A percentile compares a stretch with the other conserved stretches of the same genome.
phyloP scores from a whole-genome alignment of 2,113 vertebrate species.

The Sialia sialis region DNA sequence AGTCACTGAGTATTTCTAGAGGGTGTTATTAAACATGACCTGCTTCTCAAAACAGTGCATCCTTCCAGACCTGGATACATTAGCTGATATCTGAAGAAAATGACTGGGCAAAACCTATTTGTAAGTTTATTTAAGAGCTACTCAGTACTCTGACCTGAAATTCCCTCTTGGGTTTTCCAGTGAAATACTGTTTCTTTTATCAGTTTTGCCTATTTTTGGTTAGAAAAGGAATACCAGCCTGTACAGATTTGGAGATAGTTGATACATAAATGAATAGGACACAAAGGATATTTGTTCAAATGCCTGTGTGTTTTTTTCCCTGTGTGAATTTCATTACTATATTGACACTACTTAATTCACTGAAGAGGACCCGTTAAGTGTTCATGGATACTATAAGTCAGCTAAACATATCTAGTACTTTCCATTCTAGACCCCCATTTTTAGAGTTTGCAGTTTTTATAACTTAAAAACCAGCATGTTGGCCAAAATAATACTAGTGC shows the following conservation, averaged over 20 bases:
- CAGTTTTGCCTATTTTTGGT: neutral
- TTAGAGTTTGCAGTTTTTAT: neutral
- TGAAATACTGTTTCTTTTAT: neutral
- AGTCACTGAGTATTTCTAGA: slow-evolving; percentile 1
- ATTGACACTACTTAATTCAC: neutral
- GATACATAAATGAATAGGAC: neutral
- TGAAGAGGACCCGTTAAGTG: neutral
- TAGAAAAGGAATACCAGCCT: neutral
- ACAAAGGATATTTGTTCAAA: neutral
- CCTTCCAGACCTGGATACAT: neutral
- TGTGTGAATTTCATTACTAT: neutral
- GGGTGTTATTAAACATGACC: slow-evolving; percentile 37
- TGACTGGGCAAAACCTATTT: neutral
- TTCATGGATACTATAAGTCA: neutral
- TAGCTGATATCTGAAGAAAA: neutral
- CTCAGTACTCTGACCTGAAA: neutral
- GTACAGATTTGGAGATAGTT: neutral
- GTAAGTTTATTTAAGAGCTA: neutral
- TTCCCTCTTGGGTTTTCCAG: neutral
- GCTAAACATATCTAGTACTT: neutral
- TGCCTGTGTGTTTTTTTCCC: neutral
- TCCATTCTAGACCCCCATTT: neutral
- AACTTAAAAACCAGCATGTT: neutral
- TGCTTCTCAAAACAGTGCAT: neutral
- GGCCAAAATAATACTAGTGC: neutral